These are phyloP conservation scores for Microcebus tavaratra DNA, from an alignment of 2,113 vertebrate species.

Conservation along the genomic window DNA sequence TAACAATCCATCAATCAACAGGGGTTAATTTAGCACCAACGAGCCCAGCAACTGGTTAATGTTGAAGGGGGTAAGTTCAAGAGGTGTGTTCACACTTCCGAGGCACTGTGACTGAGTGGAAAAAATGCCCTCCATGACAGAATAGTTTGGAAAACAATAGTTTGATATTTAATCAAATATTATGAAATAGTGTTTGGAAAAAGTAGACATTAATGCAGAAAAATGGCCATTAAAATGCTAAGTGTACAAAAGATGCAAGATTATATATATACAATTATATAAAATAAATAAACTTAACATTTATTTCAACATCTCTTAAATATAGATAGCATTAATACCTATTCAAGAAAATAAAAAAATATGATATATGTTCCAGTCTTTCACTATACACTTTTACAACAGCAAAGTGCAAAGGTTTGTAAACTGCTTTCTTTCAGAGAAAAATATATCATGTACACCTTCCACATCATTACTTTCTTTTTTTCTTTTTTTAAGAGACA, in stretches of 20 bases:
- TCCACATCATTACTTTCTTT: not conserved
- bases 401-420: not conserved
- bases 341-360: not conserved
- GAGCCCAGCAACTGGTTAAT: not conserved
- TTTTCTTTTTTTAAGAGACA: no score
- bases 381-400: not conserved
- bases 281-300: not conserved
- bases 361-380: not conserved
- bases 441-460: not conserved
- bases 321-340: not conserved
- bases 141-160: not conserved
- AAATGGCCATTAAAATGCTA: not conserved
- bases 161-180: not conserved
- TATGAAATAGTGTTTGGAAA: constrained; percentile 1
- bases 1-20: not conserved
- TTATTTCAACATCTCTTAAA: not conserved
- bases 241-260: not conserved
- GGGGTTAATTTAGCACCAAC: not conserved
- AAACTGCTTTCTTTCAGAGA: not conserved
- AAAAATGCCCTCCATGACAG: not conserved
- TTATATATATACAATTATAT: not conserved
- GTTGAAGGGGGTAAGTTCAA: not conserved
- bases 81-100: not conserved
- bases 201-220: not conserved
- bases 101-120: not conserved